Evolutionary conservation across 1,140 invertebrate species (phyloP).

Genomic region (Elysia chlorotica): DNA sequence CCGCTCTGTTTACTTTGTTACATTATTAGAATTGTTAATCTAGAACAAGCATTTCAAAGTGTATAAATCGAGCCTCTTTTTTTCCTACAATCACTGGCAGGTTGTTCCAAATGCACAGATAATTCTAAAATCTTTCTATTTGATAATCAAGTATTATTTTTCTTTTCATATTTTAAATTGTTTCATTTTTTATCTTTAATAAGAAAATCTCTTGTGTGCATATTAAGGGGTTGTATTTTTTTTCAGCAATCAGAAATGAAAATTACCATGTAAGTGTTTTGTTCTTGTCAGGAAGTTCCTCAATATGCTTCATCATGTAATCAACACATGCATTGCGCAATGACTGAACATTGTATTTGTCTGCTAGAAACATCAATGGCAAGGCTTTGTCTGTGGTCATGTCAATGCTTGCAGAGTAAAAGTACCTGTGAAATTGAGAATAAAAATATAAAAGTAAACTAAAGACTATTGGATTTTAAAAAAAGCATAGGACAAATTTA

Average conservation of each 20-base stretch:
- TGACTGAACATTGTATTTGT: constrained; percentile 52
- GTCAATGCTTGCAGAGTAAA: constrained; percentile 47
- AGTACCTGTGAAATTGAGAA: constrained; percentile 38
- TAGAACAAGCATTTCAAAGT: no score
- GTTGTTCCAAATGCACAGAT: no score
- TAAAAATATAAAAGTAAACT: neutral
- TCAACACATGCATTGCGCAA: constrained; percentile 50
- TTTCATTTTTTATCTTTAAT: no score
- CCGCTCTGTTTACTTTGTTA: no score
- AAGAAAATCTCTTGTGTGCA: neutral
- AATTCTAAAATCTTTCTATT: no score
- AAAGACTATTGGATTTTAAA: neutral
- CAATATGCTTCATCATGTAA: constrained; percentile 56
- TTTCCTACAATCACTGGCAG: no score
- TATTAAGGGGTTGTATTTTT: neutral
- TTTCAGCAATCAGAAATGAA: neutral
- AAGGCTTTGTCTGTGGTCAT: constrained; percentile 50
- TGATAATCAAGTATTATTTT: no score
- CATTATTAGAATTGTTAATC: no score
- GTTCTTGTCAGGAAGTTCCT: constrained; percentile 50
- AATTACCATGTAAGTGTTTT: constrained; percentile 56
- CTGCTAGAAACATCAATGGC: constrained; percentile 50
- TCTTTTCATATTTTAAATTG: no score
- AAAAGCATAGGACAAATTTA: no score
- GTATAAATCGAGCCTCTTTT: no score